Conservation (phyloP, 2,888 invertebrate species). For the Automeris io region DNA sequence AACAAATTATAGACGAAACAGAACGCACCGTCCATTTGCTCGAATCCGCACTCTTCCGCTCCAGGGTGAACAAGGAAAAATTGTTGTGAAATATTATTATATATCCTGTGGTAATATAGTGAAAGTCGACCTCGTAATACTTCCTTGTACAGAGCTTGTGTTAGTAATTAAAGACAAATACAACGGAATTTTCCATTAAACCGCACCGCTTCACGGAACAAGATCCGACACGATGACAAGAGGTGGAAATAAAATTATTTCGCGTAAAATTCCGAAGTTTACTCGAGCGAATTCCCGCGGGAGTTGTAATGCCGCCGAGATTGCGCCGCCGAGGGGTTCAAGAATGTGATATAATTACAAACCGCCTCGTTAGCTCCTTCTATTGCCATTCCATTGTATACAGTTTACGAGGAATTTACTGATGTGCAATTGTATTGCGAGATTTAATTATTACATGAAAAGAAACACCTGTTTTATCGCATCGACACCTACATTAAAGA, state of each 20-base stretch:
- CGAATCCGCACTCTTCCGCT: no score
- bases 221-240: not conserved
- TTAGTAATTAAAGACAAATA: not conserved
- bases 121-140: no score
- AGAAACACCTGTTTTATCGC: no score
- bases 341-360: conserved; percentile 65
- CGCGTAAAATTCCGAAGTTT: conserved; percentile 8
- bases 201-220: not conserved
- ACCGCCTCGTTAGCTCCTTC: conserved; percentile 39
- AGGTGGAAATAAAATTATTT: conserved; percentile 6
- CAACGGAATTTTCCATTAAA: not conserved
- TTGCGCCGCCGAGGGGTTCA: conserved; percentile 55
- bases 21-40: no score
- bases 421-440: no score
- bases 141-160: not conserved
- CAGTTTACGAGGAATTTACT: no score
- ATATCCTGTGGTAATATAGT: no score
- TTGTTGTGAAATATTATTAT: no score
- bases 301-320: conserved; percentile 56
- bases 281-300: conserved; percentile 29
- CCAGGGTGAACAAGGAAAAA: no score
- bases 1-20: no score
- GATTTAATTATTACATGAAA: no score
- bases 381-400: conserved; percentile 37
- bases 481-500: no score